phyloP scores from a whole-genome alignment of 1,140 invertebrate species.

The Megathymus violae region DNA sequence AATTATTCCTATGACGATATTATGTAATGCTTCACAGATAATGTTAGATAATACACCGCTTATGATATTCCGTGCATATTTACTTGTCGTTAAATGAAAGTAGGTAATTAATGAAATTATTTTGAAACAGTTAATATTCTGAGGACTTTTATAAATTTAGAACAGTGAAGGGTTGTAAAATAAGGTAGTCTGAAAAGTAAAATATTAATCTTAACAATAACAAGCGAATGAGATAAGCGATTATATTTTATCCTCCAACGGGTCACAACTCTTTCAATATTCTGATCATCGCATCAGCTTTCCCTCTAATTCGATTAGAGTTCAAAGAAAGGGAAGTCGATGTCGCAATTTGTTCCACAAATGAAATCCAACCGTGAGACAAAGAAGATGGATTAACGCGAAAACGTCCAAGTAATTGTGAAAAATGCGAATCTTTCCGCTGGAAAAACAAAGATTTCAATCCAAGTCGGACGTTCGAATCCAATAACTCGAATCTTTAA shows the following conservation, averaged over 20 bases:
- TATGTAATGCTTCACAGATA: too few relatives aligned
- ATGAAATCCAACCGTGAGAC: slow-evolving; percentile 72
- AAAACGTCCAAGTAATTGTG: slow-evolving; percentile 79
- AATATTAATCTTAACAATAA: not conserved
- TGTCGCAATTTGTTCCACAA: slow-evolving; percentile 70
- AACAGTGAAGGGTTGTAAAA: not conserved
- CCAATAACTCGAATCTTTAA: slow-evolving; percentile 51
- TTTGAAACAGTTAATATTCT: too few relatives aligned
- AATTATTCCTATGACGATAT: too few relatives aligned
- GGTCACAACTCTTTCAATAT: slow-evolving; percentile 36
- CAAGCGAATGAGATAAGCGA: slow-evolving; percentile 1
- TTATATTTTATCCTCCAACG: slow-evolving; percentile 2
- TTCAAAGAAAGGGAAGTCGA: slow-evolving; percentile 62
- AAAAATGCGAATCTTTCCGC: slow-evolving; percentile 73
- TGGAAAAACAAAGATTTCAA: slow-evolving; percentile 65
- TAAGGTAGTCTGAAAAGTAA: not conserved
- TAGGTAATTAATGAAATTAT: too few relatives aligned
- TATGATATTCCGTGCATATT: too few relatives aligned
- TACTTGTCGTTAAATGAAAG: too few relatives aligned
- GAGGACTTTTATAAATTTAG: too few relatives aligned
- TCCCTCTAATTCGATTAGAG: slow-evolving; percentile 49
- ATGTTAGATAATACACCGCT: too few relatives aligned
- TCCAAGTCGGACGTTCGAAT: slow-evolving; percentile 21
- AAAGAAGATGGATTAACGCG: slow-evolving; percentile 79
- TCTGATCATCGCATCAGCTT: slow-evolving; percentile 37